Percentiles rank a stretch among this genome's conserved stretches.
phyloP scores from a whole-genome alignment of 2,113 vertebrate genomes.

The Taurulus bubalis region DNA sequence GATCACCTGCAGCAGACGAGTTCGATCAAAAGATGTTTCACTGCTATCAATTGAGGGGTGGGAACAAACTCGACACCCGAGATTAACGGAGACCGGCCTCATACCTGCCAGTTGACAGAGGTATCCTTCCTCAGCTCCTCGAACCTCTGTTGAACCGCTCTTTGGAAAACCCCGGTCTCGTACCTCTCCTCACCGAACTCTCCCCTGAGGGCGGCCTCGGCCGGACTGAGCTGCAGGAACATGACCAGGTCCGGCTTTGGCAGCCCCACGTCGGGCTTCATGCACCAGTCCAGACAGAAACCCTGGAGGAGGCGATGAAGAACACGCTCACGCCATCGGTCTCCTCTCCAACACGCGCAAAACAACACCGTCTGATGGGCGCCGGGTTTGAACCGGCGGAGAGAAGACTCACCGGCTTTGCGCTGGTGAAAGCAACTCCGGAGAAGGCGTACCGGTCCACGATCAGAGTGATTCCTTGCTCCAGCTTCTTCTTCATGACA shows the following conservation, averaged over 20 bases:
- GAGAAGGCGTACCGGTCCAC: conserved; percentile 97
- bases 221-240: conserved; percentile 87
- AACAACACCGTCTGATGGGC: background rate
- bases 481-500: conserved; percentile 86
- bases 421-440: conserved; percentile 94
- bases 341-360: background rate
- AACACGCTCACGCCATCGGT: too few relatives aligned
- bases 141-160: conserved; percentile 85
- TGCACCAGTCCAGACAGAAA: conserved; percentile 94
- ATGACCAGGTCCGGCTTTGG: conserved; percentile 95
- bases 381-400: background rate
- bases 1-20: conserved; percentile 80
- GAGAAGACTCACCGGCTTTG: conserved; percentile 88
- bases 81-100: background rate
- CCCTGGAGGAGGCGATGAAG: conserved; percentile 80
- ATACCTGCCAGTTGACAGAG: conserved; percentile 93
- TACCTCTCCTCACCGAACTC: conserved; percentile 91
- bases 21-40: background rate
- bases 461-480: conserved; percentile 89
- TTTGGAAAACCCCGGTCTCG: conserved; percentile 88
- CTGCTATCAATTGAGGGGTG: background rate
- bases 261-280: conserved; percentile 90
- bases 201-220: conserved; percentile 84
- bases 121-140: conserved; percentile 87
- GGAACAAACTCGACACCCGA: background rate